A percentile compares a stretch with the other conserved stretches of the same genome.
phyloP scores from a whole-genome alignment of 1,140 invertebrate species.

The Drosophila asahinai region DNA sequence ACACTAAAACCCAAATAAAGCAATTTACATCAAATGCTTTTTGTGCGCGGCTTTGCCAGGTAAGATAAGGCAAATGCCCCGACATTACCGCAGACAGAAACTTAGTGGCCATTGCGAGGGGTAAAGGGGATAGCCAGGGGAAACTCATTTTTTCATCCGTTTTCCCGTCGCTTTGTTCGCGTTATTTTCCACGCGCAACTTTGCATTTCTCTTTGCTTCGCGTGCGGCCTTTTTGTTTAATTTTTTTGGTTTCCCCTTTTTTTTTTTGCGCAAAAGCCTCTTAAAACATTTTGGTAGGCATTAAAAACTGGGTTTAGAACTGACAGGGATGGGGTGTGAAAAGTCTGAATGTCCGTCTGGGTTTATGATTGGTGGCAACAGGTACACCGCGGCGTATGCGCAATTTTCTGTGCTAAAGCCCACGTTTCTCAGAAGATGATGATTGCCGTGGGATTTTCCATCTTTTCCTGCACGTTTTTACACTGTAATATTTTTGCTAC shows the following conservation, averaged over 20 bases:
- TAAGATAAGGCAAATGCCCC: slow-evolving; percentile 25
- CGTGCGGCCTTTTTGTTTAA: slow-evolving; percentile 7
- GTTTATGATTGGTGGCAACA: slow-evolving; percentile 52
- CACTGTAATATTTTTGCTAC: background rate
- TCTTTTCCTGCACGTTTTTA: background rate
- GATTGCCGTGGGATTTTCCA: background rate
- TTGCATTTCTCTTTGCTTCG: slow-evolving; percentile 16
- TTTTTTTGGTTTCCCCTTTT: slow-evolving; percentile 12
- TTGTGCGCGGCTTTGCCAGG: slow-evolving; percentile 6
- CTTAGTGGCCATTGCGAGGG: background rate
- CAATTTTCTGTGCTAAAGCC: slow-evolving; percentile 16
- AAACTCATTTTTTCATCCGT: slow-evolving; percentile 17
- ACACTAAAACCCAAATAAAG: slow-evolving; percentile 17
- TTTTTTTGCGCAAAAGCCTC: slow-evolving; percentile 40
- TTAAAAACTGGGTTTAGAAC: slow-evolving; percentile 15
- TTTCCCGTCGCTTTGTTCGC: slow-evolving; percentile 17
- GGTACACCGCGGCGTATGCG: slow-evolving; percentile 53
- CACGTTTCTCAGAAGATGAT: background rate
- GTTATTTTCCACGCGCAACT: slow-evolving; percentile 19
- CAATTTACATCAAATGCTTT: slow-evolving; percentile 23
- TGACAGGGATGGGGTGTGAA: background rate
- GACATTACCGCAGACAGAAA: slow-evolving; percentile 30
- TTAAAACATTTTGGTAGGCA: slow-evolving; percentile 61
- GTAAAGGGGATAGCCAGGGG: background rate
- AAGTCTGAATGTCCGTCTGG: slow-evolving; percentile 20